These are phyloP conservation scores for Atethmia centrago DNA, from an alignment of 2,888 invertebrate genomes.

Conservation along the genomic window DNA sequence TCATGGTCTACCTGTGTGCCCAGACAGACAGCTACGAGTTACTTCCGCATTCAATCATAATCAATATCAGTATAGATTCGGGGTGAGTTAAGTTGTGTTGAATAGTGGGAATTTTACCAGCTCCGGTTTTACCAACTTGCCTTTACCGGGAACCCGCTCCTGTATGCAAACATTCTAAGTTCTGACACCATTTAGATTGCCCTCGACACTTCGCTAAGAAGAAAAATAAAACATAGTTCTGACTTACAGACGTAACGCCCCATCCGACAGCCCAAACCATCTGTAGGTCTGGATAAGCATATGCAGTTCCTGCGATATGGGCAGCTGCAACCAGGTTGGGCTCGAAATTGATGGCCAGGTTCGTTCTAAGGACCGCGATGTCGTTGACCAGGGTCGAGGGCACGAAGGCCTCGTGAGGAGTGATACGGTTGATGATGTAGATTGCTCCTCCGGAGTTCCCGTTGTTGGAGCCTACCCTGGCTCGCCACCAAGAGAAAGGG, in stretches of 20 bases:
- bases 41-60: neutral
- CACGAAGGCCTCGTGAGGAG: constrained; percentile 73
- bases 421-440: constrained; percentile 76
- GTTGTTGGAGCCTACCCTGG: constrained; percentile 77
- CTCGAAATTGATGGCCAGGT: constrained; percentile 66
- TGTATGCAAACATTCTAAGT: no score
- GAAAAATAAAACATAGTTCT: neutral
- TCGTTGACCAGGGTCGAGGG: constrained; percentile 71
- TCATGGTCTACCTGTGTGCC: neutral
- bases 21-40: neutral
- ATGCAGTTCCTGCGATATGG: constrained; percentile 74
- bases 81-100: no score
- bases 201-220: no score
- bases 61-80: no score
- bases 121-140: no score
- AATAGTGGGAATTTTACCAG: no score
- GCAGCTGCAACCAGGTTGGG: constrained; percentile 72
- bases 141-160: no score
- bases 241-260: constrained; percentile 79
- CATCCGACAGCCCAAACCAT: constrained; percentile 80
- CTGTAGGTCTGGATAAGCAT: constrained; percentile 69
- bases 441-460: constrained; percentile 74
- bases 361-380: constrained; percentile 78
- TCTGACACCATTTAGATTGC: no score
- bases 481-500: constrained; percentile 77